Evolutionary conservation across 2,797 vertebrate genomes (phyloP), one percentile per base, ranked within the genome.

Genomic region (Pipistrellus kuhlii): DNA sequence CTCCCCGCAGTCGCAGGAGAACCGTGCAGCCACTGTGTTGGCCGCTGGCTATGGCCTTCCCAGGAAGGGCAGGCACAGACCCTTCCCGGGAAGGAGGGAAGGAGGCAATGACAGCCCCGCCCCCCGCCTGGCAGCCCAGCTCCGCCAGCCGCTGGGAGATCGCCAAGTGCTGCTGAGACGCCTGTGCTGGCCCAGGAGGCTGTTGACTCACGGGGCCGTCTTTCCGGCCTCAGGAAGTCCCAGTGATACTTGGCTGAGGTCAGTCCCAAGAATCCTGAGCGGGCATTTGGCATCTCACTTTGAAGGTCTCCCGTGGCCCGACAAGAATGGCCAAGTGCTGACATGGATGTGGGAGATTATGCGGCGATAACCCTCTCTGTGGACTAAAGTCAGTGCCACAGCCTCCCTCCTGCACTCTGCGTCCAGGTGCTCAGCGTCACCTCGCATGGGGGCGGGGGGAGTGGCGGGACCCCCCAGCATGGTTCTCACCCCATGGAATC

Each of bases 241-340:
- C 82, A 87, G n/a, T 32, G 81, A 88, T 90, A 73, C 77, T 75
- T 85, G 87, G 85, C 87, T 91, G 77, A 80, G 76, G 88, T 72
- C 46, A 55, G 17, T 27, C n/a, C 2, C 2, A 41, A 41, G 64
- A 72, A 21, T 20, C 53, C 27, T 35, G n/a, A 82, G 71, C 84
- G 62, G 41, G 57, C 77, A 82, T 53, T 91, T 73, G 72, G 81
- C 89, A 73, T 88, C n/a, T 78, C 83, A 72, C 83, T 90, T 35
- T 72, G 87, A 95, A 95, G 85, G 59, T 11, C 55, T 76, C 81
- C 51, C 20, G 0, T 11, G 27, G 35, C 27, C 57, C 20, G 1
- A 38, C 25, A 68, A 66, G 53, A 35, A 92, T 83, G 77, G 46
- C 20, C 72, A 81, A 69, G 57, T 13, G 15, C 32, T 25, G 41